Evolutionary conservation across 2,113 vertebrate genomes (phyloP).

Genomic region (Erythrocebus patas): DNA sequence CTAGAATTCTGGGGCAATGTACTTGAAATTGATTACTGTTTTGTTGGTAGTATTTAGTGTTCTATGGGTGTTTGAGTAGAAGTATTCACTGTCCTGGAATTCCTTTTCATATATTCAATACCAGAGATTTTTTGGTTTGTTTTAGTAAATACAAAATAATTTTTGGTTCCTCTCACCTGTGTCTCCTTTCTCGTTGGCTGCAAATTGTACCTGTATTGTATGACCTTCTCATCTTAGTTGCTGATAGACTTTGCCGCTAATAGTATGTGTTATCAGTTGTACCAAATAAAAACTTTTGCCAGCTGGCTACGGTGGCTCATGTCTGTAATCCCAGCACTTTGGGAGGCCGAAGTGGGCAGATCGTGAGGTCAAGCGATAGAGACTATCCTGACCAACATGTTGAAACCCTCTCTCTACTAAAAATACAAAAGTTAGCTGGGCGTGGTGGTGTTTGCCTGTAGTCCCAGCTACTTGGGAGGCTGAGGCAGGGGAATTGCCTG

Average conservation of each 20-base stretch:
- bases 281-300: neutral
- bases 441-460: too few species aligned
- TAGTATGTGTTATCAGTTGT: neutral
- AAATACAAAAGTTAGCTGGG: too few species aligned
- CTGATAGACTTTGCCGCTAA: neutral
- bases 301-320: neutral
- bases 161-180: neutral
- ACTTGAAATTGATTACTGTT: constrained; percentile 1
- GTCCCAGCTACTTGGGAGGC: too few species aligned
- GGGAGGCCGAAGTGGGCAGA: too few species aligned
- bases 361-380: too few species aligned
- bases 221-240: neutral
- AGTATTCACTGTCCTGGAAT: neutral
- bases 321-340: too few species aligned
- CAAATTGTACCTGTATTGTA: neutral
- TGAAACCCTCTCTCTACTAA: too few species aligned
- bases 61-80: neutral
- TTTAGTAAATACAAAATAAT: constrained; percentile 23
- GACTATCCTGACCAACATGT: too few species aligned
- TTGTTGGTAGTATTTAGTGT: neutral
- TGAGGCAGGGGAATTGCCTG: too few species aligned
- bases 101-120: neutral
- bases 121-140: neutral
- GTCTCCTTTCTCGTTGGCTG: neutral
- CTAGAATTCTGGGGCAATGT: neutral